Evolutionary conservation across 1,140 invertebrate species (phyloP).

Genomic region (Drosophila subpulchrella): DNA sequence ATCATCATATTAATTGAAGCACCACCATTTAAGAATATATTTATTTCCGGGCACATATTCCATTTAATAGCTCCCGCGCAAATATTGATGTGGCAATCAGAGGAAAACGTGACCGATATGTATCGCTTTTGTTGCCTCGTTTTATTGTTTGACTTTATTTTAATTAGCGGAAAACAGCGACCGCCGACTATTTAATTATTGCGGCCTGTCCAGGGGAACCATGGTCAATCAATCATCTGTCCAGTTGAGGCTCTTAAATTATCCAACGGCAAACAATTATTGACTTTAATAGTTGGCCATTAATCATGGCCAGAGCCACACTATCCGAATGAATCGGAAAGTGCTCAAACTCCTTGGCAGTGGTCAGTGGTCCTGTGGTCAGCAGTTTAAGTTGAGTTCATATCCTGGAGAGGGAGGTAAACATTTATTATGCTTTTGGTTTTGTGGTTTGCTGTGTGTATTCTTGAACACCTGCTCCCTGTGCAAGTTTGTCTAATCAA

Average conservation of each 20-base stretch:
- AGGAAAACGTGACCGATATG: conserved; percentile 43
- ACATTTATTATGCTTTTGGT: conserved; percentile 32
- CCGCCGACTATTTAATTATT: conserved; percentile 12
- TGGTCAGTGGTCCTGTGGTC: conserved; percentile 26
- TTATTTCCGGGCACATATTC: neutral
- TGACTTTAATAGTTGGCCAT: conserved; percentile 54
- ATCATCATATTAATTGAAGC: neutral
- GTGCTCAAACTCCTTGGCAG: conserved; percentile 12
- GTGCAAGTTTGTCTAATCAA: conserved; percentile 2
- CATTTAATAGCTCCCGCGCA: conserved; percentile 28
- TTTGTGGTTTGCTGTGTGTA: conserved; percentile 31
- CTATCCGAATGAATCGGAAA: conserved; percentile 12
- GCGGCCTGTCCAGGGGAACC: neutral
- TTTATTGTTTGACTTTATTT: conserved; percentile 38
- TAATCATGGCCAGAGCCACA: conserved; percentile 31
- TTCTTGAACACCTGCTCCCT: conserved; percentile 33
- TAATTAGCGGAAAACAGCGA: conserved; percentile 51
- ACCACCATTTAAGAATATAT: neutral
- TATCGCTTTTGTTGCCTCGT: conserved; percentile 26
- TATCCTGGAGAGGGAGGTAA: neutral
- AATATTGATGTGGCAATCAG: conserved; percentile 70
- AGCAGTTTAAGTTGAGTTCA: conserved; percentile 5
- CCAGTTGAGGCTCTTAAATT: conserved; percentile 38
- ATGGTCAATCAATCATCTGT: conserved; percentile 45
- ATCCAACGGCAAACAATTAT: conserved; percentile 41